phyloP scores from a whole-genome alignment of 2,888 invertebrate genomes.

The Parnassius smintheus region DNA sequence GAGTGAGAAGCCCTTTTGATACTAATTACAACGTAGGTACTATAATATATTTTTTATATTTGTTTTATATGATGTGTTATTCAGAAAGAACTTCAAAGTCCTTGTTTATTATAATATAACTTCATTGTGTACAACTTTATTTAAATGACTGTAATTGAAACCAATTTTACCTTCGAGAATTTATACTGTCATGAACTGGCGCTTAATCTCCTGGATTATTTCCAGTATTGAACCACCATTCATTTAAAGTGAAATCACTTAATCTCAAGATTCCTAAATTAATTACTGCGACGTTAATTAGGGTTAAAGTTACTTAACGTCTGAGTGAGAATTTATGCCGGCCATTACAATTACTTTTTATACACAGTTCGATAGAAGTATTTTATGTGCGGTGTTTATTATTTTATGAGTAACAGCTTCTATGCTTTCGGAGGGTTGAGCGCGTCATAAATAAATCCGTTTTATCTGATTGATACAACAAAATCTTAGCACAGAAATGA shows the following conservation, averaged over 20 bases:
- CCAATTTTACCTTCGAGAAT: neutral
- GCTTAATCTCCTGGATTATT: neutral
- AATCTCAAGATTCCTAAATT: conserved; percentile 25
- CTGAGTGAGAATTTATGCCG: conserved; percentile 52
- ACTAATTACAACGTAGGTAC: too few relatives aligned
- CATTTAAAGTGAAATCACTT: conserved; percentile 16
- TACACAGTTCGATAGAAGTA: conserved; percentile 30
- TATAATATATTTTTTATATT: too few relatives aligned
- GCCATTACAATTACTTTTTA: conserved; percentile 54
- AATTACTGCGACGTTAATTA: conserved; percentile 47
- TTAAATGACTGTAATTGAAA: too few relatives aligned
- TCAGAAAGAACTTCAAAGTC: too few relatives aligned
- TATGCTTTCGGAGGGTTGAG: conserved; percentile 13
- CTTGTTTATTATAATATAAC: too few relatives aligned
- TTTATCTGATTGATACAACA: neutral
- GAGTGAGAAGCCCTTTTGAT: too few relatives aligned
- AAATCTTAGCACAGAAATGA: neutral
- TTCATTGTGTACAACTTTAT: too few relatives aligned
- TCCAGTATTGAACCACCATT: neutral
- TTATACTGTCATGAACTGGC: neutral
- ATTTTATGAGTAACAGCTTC: conserved; percentile 24
- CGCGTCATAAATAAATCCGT: conserved; percentile 5
- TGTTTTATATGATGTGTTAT: too few relatives aligned
- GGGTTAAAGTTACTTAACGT: conserved; percentile 44
- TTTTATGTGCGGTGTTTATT: conserved; percentile 24